phyloP scores from a whole-genome alignment of 2,797 vertebrate species.

The Arremon brunneinucha region DNA sequence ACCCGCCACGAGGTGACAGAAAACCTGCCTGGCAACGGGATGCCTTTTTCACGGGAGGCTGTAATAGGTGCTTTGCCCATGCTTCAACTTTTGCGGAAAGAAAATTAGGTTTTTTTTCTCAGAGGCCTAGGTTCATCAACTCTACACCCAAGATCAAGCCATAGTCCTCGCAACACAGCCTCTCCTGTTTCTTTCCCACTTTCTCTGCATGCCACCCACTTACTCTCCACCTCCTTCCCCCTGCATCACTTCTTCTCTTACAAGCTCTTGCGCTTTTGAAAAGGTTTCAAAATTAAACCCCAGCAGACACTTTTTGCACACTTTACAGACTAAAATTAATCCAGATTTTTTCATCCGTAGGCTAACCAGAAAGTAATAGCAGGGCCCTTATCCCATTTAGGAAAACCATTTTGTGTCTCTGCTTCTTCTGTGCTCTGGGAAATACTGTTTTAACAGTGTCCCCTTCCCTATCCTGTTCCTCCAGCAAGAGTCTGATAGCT shows the following conservation, averaged over 20 bases:
- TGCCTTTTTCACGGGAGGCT: background rate
- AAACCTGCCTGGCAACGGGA: background rate
- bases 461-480: background rate
- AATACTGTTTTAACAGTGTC: background rate
- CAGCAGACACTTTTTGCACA: background rate
- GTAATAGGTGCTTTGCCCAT: background rate
- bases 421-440: background rate
- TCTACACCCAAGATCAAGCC: background rate
- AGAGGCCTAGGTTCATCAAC: background rate
- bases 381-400: background rate
- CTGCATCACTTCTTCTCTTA: background rate
- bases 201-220: background rate
- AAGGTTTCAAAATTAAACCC: background rate
- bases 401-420: background rate
- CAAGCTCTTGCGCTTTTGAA: background rate
- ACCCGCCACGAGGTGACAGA: background rate
- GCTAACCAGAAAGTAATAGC: background rate
- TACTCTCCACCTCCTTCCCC: background rate
- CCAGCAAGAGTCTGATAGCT: background rate
- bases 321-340: background rate
- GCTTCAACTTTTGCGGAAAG: background rate
- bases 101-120: background rate
- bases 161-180: accelerated
- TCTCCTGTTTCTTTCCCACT: background rate
- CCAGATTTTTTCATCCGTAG: background rate